Base-by-base conservation (phyloP, 2,888 invertebrate genomes). In the Ormia ochracea region DNA sequence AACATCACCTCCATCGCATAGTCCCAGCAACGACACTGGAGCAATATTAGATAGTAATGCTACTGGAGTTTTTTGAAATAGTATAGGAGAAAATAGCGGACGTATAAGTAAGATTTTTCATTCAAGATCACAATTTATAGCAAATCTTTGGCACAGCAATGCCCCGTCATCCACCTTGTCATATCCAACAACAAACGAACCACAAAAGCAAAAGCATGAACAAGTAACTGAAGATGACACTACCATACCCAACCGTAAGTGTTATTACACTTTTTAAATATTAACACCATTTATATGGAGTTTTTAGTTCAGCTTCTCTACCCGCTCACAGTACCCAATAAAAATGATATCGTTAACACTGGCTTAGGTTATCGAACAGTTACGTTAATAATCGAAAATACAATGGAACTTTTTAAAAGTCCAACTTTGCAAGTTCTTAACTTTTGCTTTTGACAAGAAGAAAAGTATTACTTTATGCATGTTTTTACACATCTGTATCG, bases 121-220 rank as follows among this genome's bases (percentile, higher is more conserved):
- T 14, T 90, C 90, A 23, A 91, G 92, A 65, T 93, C 93, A 81
- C 92, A 93, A 83, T 93, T 93, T 86, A 88, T 93, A 6, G 92
- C 93, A 83, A 92, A 92, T 86, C 90, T 93, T 83, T 92, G 92
- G 88, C 92, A 93, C 83, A 90, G 91, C 87, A 90, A 86, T 85
- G 81, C 79, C 4, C 17, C 56, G 0, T 36, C 43, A 12, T 74
- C 65, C 4, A 74, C 65, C 28, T 65, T 48, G 10, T 48, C 73
- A 4, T 65, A 56, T 10, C 73, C 63, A 1, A 48, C 45, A 50
- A 31, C 31, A 5, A 58, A 21, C 14, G 50, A 70, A n/a, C 19
- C 36, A 10, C 23, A 36, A 26, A 31, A 41, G 4, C 50, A 23
- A 21, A 72, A 54, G 26, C 31, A 26, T n/a, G 41, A 38, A 10